Conservation (phyloP, 1,140 invertebrate species). For the Bombyx mandarina region DNA sequence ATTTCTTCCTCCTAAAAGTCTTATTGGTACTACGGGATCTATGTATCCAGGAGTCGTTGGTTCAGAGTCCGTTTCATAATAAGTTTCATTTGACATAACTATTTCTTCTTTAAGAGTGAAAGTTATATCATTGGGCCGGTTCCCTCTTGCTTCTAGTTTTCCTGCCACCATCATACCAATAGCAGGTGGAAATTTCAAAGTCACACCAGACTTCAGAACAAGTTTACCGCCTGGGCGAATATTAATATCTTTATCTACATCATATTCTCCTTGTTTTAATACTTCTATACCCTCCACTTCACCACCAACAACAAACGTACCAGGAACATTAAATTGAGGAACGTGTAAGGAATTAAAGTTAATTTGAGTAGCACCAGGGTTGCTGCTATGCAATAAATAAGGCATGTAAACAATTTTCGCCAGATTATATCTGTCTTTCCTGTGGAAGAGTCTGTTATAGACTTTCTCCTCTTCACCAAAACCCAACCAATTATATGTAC, state of each 20-base stretch:
- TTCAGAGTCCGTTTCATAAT: slow-evolving; percentile 72
- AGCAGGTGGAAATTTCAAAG: slow-evolving; percentile 87
- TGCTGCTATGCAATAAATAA: slow-evolving; percentile 86
- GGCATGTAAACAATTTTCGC: slow-evolving; percentile 90
- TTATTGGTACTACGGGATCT: slow-evolving; percentile 76
- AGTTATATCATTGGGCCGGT: slow-evolving; percentile 81
- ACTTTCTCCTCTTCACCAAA: slow-evolving; percentile 82
- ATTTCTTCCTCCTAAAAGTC: slow-evolving; percentile 82
- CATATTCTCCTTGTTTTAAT: slow-evolving; percentile 84
- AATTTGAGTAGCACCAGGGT: slow-evolving; percentile 84
- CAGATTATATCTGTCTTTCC: slow-evolving; percentile 93
- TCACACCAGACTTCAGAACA: slow-evolving; percentile 88
- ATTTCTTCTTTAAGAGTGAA: slow-evolving; percentile 85
- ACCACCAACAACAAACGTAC: slow-evolving; percentile 83
- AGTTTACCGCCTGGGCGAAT: slow-evolving; percentile 90
- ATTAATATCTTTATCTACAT: slow-evolving; percentile 91
- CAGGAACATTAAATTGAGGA: slow-evolving; percentile 79
- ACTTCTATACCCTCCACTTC: slow-evolving; percentile 90
- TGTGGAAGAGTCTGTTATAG: slow-evolving; percentile 87
- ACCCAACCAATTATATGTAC: slow-evolving; percentile 95
- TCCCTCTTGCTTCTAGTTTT: slow-evolving; percentile 86
- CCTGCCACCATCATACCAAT: slow-evolving; percentile 98
- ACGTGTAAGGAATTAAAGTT: slow-evolving; percentile 81
- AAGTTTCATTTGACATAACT: slow-evolving; percentile 74
- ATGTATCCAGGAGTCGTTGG: slow-evolving; percentile 71